Evolutionary conservation across 2,797 vertebrate species (phyloP).

Genomic region (Arctocebus calabarensis): DNA sequence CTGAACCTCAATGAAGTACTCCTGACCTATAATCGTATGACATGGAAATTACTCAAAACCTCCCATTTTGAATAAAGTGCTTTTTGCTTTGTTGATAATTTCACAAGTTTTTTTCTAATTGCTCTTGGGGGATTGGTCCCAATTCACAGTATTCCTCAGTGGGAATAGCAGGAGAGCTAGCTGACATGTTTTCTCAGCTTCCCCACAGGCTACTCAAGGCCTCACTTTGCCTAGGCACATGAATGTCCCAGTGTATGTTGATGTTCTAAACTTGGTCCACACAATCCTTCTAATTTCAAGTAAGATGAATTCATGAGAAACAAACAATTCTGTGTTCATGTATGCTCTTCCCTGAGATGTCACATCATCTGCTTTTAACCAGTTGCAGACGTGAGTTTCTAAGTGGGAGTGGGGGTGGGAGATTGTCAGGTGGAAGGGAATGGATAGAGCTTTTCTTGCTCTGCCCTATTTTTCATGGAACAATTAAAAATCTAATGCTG

Average conservation of each 20-base stretch:
- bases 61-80: neutral
- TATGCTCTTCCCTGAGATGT: neutral
- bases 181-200: neutral
- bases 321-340: neutral
- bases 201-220: neutral
- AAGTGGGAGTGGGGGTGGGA: neutral
- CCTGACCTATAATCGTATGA: neutral
- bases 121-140: neutral
- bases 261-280: neutral
- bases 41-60: neutral
- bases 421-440: neutral
- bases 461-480: neutral
- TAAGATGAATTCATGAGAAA: neutral
- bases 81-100: constrained; percentile 3
- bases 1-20: neutral
- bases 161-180: neutral
- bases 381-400: neutral
- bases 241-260: neutral
- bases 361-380: neutral
- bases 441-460: neutral
- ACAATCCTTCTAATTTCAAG: neutral
- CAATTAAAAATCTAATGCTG: neutral
- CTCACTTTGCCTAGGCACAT: neutral
- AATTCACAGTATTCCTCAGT: neutral
- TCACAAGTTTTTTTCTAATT: neutral